Evolutionary conservation across 2,888 invertebrate species (phyloP).

Genomic region (Unio delphinus): DNA sequence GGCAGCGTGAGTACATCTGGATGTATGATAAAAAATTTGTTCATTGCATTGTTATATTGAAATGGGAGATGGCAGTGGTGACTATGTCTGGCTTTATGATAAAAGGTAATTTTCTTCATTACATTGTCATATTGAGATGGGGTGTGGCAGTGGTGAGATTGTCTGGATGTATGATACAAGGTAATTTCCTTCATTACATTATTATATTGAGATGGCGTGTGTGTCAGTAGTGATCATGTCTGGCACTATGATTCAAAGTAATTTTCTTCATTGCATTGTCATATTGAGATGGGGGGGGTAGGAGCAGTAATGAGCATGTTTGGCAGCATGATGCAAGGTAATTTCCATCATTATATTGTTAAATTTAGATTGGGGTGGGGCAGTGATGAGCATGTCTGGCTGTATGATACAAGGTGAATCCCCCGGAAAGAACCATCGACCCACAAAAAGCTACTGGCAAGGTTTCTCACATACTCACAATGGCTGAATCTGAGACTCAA

Average conservation of each 20-base stretch:
- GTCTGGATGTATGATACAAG: too few species aligned
- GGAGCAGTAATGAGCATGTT: too few species aligned
- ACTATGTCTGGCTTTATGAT: conserved; percentile 57
- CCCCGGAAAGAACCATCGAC: too few species aligned
- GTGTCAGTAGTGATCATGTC: conserved; percentile 37
- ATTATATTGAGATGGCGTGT: conserved; percentile 14
- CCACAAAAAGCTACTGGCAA: too few species aligned
- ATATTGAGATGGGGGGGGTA: conserved; percentile 33
- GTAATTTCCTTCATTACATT: too few species aligned
- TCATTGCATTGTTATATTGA: too few species aligned
- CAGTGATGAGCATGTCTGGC: conserved; percentile 46
- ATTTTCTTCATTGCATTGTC: conserved; percentile 59
- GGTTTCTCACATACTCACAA: too few species aligned
- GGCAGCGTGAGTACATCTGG: conserved; percentile 43
- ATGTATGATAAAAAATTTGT: conserved; percentile 48
- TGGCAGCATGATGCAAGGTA: too few species aligned
- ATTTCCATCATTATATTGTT: too few species aligned
- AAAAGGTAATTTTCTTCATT: conserved; percentile 40
- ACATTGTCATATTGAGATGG: too few species aligned
- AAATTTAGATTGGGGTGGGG: conserved; percentile 19
- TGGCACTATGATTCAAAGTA: conserved; percentile 57
- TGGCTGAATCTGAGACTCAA: too few species aligned
- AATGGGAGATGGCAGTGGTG: conserved; percentile 10
- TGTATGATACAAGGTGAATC: conserved; percentile 51
- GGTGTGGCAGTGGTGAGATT: too few species aligned